Conservation (phyloP, 2,888 invertebrate genomes). For the Pristionchus japonicus region DNA sequence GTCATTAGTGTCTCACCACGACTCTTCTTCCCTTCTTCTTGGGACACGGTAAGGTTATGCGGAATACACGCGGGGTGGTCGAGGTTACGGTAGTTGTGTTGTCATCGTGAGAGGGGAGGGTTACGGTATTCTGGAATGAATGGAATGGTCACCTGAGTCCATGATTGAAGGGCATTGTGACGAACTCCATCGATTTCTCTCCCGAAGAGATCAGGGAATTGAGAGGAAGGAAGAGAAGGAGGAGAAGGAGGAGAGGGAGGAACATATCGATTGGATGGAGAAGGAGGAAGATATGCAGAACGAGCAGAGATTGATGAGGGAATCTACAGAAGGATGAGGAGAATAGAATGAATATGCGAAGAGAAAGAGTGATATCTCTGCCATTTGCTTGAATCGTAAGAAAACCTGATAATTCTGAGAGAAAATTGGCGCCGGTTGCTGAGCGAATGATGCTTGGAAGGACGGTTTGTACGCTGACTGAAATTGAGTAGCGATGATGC, state of each 20-base stretch:
- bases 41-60: background rate
- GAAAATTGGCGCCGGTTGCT: background rate
- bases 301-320: constrained; percentile 5
- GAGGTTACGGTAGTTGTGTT: constrained; percentile 17
- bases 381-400: no score
- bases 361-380: no score
- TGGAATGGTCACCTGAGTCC: constrained; percentile 25
- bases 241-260: background rate
- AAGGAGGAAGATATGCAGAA: background rate
- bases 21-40: background rate
- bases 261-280: background rate
- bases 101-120: background rate
- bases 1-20: background rate
- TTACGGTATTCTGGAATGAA: background rate
- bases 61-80: background rate
- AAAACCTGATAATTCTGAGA: background rate
- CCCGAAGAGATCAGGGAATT: background rate
- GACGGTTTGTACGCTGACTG: constrained; percentile 9
- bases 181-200: constrained; percentile 4
- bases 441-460: constrained; percentile 3
- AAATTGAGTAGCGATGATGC: background rate
- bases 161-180: background rate
- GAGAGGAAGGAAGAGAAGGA: background rate
- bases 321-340: background rate
- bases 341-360: background rate